Evolutionary conservation across 2,797 vertebrate genomes (phyloP).

Genomic region (Micrastur ruficollis): DNA sequence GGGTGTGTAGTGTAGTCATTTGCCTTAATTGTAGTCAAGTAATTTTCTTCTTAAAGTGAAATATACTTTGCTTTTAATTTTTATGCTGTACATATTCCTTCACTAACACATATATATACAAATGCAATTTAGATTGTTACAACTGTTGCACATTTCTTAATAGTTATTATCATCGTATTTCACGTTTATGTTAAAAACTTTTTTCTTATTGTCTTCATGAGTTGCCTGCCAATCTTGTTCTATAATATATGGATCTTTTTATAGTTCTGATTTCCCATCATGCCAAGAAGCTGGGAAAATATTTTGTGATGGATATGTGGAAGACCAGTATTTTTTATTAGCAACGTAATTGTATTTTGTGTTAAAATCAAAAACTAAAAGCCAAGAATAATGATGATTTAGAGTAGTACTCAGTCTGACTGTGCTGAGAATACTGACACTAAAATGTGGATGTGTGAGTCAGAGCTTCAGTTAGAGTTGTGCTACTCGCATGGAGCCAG

Average conservation of each 20-base stretch:
- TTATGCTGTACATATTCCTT: background rate
- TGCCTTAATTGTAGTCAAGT: conserved; percentile 26
- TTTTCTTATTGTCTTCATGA: background rate
- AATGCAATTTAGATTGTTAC: background rate
- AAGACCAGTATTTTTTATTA: background rate
- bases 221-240: background rate
- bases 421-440: background rate
- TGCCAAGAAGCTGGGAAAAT: background rate
- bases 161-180: background rate
- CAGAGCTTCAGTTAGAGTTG: background rate
- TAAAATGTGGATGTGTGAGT: background rate
- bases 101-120: background rate
- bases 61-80: conserved; percentile 3
- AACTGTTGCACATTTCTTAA: background rate
- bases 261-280: background rate
- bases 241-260: background rate
- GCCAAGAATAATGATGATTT: background rate
- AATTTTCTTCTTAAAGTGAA: conserved; percentile 7
- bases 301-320: background rate
- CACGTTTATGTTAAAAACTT: background rate
- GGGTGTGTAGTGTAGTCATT: background rate
- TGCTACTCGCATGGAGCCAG: fast-evolving
- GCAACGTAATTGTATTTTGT: background rate
- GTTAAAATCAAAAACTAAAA: background rate
- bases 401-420: background rate